Evolutionary conservation across 2,797 vertebrate genomes (phyloP).

Genomic region (Lepus townsendii): DNA sequence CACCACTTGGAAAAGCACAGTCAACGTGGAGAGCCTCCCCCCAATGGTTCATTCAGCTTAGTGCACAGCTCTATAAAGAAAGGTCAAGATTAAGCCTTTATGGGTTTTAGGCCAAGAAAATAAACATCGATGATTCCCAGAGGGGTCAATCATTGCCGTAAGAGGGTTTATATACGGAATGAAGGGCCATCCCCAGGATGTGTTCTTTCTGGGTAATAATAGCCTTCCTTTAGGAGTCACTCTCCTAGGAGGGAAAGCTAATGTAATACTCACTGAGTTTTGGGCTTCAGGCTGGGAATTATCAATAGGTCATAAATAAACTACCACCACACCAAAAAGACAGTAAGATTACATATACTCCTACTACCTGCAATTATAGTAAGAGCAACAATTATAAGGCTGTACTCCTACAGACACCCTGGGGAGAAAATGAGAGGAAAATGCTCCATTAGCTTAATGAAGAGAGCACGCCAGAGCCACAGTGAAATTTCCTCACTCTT

Average conservation of each 20-base stretch:
- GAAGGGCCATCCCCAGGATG: slow-evolving; percentile 80
- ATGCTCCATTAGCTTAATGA: slow-evolving; percentile 93
- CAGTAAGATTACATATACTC: slow-evolving; percentile 91
- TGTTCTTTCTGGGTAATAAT: slow-evolving; percentile 86
- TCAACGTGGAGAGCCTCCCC: slow-evolving; percentile 5
- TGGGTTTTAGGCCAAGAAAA: slow-evolving; percentile 11
- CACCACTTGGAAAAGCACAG: background rate
- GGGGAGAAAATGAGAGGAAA: slow-evolving; percentile 92
- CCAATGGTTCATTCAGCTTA: slow-evolving; percentile 32
- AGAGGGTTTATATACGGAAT: slow-evolving; percentile 82
- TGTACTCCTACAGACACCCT: slow-evolving; percentile 90
- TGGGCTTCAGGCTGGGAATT: slow-evolving; percentile 86
- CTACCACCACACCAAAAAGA: slow-evolving; percentile 88
- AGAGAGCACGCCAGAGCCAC: slow-evolving; percentile 87
- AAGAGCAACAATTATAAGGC: slow-evolving; percentile 92
- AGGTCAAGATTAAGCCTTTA: slow-evolving; percentile 48
- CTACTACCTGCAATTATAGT: slow-evolving; percentile 91
- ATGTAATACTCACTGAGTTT: slow-evolving; percentile 86
- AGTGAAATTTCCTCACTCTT: slow-evolving; percentile 89
- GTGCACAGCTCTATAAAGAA: slow-evolving; percentile 37
- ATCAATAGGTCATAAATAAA: slow-evolving; percentile 91
- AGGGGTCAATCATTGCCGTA: slow-evolving; percentile 62
- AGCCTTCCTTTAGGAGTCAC: slow-evolving; percentile 85
- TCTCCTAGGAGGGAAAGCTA: slow-evolving; percentile 87
- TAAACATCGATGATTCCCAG: background rate